Evolutionary conservation across 2,888 invertebrate species (phyloP), one percentile per base, ranked within the genome.

Genomic region (Hydriomena furcata): DNA sequence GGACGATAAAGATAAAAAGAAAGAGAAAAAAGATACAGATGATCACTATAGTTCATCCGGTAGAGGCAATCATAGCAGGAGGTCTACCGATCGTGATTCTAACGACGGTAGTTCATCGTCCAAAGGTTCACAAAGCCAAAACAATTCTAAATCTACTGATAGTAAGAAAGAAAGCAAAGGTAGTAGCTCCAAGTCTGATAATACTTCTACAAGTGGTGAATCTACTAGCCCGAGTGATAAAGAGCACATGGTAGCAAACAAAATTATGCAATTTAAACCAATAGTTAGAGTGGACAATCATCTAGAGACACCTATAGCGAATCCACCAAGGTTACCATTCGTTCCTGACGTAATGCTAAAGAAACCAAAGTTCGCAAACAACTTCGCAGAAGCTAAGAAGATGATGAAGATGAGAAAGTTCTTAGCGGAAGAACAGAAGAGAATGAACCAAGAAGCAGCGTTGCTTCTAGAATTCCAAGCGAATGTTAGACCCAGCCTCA

Each of bases 21-120:
- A 89, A 43, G 82, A 79, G 12, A 91, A 91, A 65, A 92, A 93
- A 68, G 82, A 91, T 1, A 90, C 89, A 46, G 95, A 96, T 68
- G 95, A 96, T 76, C 95, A 95, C 71, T 93, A 93, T 49, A 93
- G 93, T 62, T 84, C 93, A 3, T 93, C 94, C 25, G 91, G 92
- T 0, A 93, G 94, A 67, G 91, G 91, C 7, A 92, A 91, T 30
- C 92, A 92, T 42, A 92, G 91, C 59, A 91, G 96, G 5, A 90
- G 95, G 37, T 96, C 96, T 0, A 94, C 95, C 0, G 96, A 95
- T 63, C 90, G 95, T 54, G 95, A 96, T 80, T 96, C 96, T 0
- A 95, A 95, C 62, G 96, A 95, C 72, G 95, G 94, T 7, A 91
- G 91, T 46, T 91, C 91, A 1, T 91, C 89, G 0, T 86, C 83